Evolutionary conservation across 92 coral and sea anemone genomes (phyloP).

Genomic region (Epizoanthus stellaris): DNA sequence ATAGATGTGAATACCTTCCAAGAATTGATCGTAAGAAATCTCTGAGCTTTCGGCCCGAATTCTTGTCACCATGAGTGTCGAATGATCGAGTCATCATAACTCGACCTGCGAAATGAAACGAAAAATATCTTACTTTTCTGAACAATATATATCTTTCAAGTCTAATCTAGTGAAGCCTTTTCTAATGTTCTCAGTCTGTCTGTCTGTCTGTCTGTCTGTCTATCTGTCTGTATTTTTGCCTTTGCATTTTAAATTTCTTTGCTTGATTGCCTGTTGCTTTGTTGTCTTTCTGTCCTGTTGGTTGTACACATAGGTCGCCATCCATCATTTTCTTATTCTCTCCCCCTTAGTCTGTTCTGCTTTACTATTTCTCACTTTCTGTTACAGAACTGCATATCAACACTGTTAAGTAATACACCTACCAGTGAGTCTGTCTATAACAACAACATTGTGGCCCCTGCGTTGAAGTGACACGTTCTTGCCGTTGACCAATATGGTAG

Average conservation of each 20-base stretch:
- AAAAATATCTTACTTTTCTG: neutral
- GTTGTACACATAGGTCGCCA: too few relatives aligned
- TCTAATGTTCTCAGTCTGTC: neutral
- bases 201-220: neutral
- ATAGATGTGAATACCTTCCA: slow-evolving; percentile 15
- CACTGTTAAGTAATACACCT: neutral
- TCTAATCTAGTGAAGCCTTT: neutral
- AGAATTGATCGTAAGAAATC: slow-evolving; percentile 6
- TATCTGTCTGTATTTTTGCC: too few relatives aligned
- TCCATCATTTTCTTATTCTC: neutral
- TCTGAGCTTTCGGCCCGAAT: slow-evolving; percentile 9
- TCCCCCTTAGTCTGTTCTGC: neutral
- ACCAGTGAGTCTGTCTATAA: slow-evolving; percentile 18
- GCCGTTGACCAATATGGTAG: slow-evolving; percentile 28
- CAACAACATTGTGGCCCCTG: slow-evolving; percentile 39
- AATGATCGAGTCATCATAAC: slow-evolving; percentile 26
- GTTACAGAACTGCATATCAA: too few relatives aligned
- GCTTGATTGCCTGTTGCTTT: too few relatives aligned
- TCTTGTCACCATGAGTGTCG: neutral
- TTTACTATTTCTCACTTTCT: neutral
- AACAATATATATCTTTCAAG: neutral
- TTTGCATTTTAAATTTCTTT: too few relatives aligned
- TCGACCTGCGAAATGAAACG: neutral
- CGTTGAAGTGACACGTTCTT: slow-evolving; percentile 15
- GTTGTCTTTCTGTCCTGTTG: too few relatives aligned